phyloP scores from a whole-genome alignment of 2,113 vertebrate genomes.

The Neodon shergylaensis region DNA sequence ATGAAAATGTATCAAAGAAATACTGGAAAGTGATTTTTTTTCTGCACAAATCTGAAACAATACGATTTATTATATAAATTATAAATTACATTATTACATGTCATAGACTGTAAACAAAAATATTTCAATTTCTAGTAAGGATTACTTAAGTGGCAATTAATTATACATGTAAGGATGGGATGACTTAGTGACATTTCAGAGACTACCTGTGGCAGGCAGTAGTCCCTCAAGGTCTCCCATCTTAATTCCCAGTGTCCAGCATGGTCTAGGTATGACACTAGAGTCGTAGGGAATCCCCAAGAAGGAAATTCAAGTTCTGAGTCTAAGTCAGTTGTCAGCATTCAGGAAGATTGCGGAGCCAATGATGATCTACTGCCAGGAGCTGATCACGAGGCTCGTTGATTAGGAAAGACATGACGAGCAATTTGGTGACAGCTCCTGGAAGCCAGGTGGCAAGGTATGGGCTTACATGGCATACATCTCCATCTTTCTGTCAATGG shows the following conservation, averaged over 20 bases:
- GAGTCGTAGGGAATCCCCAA: neutral
- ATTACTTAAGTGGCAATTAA: neutral
- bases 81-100: no score
- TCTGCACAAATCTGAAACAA: neutral
- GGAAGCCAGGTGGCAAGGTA: neutral
- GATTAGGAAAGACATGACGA: neutral
- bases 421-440: conserved; percentile 24
- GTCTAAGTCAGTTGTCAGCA: conserved; percentile 26
- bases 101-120: neutral
- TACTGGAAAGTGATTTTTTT: neutral
- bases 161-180: neutral
- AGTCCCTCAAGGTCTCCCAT: neutral
- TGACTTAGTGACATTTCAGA: neutral
- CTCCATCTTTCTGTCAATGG: neutral
- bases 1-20: neutral
- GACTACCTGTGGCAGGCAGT: neutral
- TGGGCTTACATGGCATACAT: neutral
- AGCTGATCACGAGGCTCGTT: neutral
- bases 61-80: no score
- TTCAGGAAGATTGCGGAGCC: neutral
- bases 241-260: neutral
- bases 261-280: neutral
- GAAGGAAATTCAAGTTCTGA: conserved; percentile 47
- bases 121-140: neutral
- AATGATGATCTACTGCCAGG: rapidly evolving